Evolutionary conservation across 2,888 invertebrate genomes (phyloP).

Genomic region (Caenorhabditis sp.): DNA sequence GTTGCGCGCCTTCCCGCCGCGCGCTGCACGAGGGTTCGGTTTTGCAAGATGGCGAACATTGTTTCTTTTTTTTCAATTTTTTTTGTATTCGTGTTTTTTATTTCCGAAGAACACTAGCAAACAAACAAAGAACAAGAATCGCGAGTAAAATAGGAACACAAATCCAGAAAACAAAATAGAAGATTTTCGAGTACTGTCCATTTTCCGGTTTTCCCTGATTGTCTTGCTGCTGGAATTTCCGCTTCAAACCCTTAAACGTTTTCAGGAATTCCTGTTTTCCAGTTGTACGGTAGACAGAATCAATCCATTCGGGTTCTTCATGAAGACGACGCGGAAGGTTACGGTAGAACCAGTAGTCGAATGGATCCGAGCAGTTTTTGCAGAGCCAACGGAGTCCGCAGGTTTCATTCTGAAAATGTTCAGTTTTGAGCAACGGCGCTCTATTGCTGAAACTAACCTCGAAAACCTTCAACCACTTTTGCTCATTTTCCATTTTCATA

Average conservation of each 20-base stretch:
- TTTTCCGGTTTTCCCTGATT: no score
- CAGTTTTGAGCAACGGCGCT: neutral
- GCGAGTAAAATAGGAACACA: no score
- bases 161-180: no score
- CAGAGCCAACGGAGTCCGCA: constrained; percentile 22
- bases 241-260: neutral
- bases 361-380: constrained; percentile 3
- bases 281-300: neutral
- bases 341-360: constrained; percentile 18
- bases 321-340: constrained; percentile 2
- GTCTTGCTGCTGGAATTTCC: no score
- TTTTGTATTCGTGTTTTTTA: no score
- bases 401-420: constrained; percentile 4
- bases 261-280: neutral
- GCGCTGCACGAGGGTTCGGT: no score
- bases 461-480: neutral
- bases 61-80: no score
- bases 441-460: neutral
- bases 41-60: no score
- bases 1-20: no score
- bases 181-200: no score
- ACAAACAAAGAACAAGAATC: no score
- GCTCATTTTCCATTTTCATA: neutral
- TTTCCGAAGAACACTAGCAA: no score
- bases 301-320: neutral